phyloP scores from a whole-genome alignment of 2,888 invertebrate species.

The Drosophila macrospina region DNA sequence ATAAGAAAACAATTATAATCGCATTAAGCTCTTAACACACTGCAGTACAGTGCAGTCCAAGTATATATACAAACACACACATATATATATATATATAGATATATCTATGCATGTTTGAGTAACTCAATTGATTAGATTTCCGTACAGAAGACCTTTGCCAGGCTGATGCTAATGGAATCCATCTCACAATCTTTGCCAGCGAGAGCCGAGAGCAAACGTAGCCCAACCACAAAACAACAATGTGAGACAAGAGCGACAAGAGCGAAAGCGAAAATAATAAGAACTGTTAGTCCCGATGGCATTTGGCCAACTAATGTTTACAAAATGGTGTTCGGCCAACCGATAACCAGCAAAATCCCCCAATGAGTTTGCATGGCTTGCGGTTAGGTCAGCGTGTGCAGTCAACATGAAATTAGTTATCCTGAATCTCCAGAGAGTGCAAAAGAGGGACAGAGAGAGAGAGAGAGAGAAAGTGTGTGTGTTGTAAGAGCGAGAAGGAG shows the following conservation, averaged over 20 bases:
- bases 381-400: slow-evolving; percentile 63
- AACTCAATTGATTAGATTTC: slow-evolving; percentile 15
- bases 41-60: slow-evolving; percentile 1
- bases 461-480: not conserved
- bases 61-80: too few relatives aligned
- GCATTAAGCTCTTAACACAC: slow-evolving; percentile 9
- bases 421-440: slow-evolving; percentile 36
- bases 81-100: not conserved
- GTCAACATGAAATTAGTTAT: slow-evolving; percentile 76
- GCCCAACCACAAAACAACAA: not conserved
- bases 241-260: not conserved
- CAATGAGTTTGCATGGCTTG: slow-evolving; percentile 72
- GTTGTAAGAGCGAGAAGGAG: not conserved
- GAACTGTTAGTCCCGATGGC: slow-evolving; percentile 38
- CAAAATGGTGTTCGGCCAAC: slow-evolving; percentile 74
- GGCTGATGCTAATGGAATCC: not conserved
- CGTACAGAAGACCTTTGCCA: not conserved
- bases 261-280: slow-evolving; percentile 4
- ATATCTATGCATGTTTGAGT: not conserved
- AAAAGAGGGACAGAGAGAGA: too few relatives aligned
- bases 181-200: slow-evolving; percentile 4
- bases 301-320: slow-evolving; percentile 65
- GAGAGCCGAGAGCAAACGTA: not conserved
- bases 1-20: slow-evolving; percentile 1
- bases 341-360: slow-evolving; percentile 73